Base-by-base conservation (phyloP, 2,797 vertebrate genomes). In the Clamator glandarius region DNA sequence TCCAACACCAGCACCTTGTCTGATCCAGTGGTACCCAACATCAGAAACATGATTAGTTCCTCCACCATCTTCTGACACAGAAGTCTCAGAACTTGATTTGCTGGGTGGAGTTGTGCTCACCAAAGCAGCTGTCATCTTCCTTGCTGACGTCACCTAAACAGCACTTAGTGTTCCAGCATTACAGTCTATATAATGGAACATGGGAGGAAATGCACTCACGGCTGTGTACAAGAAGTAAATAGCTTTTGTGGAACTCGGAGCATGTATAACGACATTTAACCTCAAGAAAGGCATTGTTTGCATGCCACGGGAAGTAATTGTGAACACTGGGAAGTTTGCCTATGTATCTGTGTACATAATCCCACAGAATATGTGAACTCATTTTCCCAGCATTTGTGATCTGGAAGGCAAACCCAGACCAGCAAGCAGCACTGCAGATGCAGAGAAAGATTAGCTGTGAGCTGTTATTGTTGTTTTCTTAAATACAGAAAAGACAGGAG, bases 161-260 rank as follows among this genome's bases (percentile, higher is more conserved):
- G 23, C 33, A 18, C 26, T 29, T 39, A 8, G 18, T 3, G 36
- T 44, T 64, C 59, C 28, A 44, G 54, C 44, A 29, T 29, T 12
- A 18, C 14, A 2, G 14, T 2, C 16, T 35, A 9, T 20, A 50
- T 8, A 9, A 25, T 17, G 28, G 14, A 26, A 36, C 21, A 3
- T 0, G 0, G 50, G 5, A 69, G 29, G 28, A 35, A 35, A 55
- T 8, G 41, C 26, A 13, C 17, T 70, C 26, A 4, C 2, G 13
- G 31, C 12, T 42, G 13, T 8, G 16, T 16, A 8, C 0, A 2
- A 79, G 11, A 48, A 68, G 29, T 75, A 35, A 33, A 67, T 5
- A 63, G 19, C 35, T 6, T 70, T 46, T n/a, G 58, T 33, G 58
- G 62, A 87, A 50, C 54, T 82, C 54, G 4, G 6, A 42, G 11